Evolutionary conservation across 2,888 invertebrate genomes (phyloP), one percentile per base, ranked within the genome.

Genomic region (Lasioglossum figueresi): DNA sequence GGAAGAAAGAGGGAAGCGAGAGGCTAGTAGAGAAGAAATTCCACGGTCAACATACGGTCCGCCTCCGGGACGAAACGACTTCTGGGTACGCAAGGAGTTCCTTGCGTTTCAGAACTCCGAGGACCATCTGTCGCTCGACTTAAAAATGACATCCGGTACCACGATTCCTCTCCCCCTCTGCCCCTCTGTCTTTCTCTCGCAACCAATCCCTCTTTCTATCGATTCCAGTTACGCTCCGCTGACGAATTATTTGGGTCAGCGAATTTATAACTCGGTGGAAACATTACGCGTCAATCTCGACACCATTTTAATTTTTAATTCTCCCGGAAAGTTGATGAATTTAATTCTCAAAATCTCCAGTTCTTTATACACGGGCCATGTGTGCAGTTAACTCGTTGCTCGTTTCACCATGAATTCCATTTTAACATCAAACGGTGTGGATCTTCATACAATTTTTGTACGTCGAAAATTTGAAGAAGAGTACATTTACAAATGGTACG

Each of bases 61-160:
- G 85, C 82, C 88, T 88, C 87, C 91, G 89, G 87, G 84, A 84
- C 66, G 76, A 48, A 84, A 88, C 79, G 84, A 79, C 78, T 82
- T 86, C 80, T 83, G 77, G 79, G 82, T 74, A 82, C 76, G 77
- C 73, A 45, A 40, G 43, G 48, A 80, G 77, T 78, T 87, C 76
- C 83, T 79, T 72, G 74, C 79, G 78, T 71, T 79, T 70, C 87
- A 76, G 71, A 79, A 75, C 81, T 63, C 77, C 80, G 87, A 85
- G 45, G 68, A 87, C 82, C 88, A 88, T 87, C 88, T 88, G 88
- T 80, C 85, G 87, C 80, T 52, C 63, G 77, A 63, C 80, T 78
- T 72, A 81, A 88, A 85, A 87, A 85, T 85, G 79, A 85, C 88
- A 86, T 88, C 88, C 88, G 87, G 88, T 80, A 56, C 37, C 82